phyloP scores from a whole-genome alignment of 2,888 invertebrate genomes.

The Leptura quadrifasciata region DNA sequence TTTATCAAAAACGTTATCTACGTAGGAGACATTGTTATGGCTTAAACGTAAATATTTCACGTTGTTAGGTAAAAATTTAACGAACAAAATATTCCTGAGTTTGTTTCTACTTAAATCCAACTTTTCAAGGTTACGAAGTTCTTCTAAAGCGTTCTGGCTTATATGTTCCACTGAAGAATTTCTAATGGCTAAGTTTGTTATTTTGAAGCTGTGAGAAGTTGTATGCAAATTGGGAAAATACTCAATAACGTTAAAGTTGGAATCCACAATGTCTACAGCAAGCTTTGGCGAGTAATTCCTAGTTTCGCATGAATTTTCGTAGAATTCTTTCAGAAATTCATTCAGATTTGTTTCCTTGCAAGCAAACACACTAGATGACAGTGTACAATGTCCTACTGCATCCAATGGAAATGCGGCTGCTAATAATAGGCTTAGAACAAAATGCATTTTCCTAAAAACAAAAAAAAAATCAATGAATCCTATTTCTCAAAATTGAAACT shows the following conservation, averaged over 20 bases:
- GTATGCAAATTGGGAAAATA: slow-evolving; percentile 24
- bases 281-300: neutral
- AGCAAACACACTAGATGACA: neutral
- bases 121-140: neutral
- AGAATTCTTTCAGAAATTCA: slow-evolving; percentile 9
- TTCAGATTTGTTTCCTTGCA: slow-evolving; percentile 7
- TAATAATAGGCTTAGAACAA: neutral
- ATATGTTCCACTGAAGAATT: slow-evolving; percentile 40
- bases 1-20: slow-evolving; percentile 35
- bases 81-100: slow-evolving; percentile 36
- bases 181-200: slow-evolving; percentile 27
- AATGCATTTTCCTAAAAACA: slow-evolving; percentile 24
- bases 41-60: slow-evolving; percentile 22
- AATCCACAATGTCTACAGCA: slow-evolving; percentile 18
- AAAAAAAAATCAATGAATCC: neutral
- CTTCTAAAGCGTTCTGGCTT: slow-evolving; percentile 30
- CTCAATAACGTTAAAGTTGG: slow-evolving; percentile 13
- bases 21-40: slow-evolving; percentile 34
- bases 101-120: slow-evolving; percentile 38
- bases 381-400: neutral
- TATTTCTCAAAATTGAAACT: neutral
- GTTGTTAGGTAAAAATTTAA: neutral
- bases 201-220: neutral
- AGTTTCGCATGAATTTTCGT: neutral
- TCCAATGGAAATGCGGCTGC: neutral